Conservation (phyloP, 2,797 vertebrate species). For the Molothrus ater region DNA sequence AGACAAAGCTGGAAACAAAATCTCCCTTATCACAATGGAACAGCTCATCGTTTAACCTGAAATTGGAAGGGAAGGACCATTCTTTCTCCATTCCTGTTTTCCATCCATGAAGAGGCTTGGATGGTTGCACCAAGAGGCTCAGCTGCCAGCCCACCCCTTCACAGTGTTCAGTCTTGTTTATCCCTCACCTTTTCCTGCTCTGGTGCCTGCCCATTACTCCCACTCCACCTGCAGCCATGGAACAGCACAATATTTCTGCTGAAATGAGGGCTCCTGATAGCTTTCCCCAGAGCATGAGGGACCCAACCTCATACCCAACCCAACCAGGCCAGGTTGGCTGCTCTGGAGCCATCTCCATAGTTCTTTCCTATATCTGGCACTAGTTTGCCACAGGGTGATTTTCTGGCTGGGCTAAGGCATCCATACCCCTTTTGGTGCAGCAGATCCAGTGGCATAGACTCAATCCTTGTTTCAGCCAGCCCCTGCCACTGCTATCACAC, state of each 20-base stretch:
- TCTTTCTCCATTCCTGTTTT: not conserved
- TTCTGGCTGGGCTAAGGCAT: not conserved
- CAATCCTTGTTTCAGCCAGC: not conserved
- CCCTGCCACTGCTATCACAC: not conserved
- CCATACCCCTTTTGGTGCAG: rapidly evolving
- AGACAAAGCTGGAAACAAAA: not conserved
- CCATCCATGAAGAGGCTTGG: not conserved
- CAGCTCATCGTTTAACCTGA: not conserved
- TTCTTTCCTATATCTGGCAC: not conserved
- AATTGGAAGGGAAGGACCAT: not conserved
- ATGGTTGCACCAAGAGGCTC: not conserved
- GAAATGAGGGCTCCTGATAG: not conserved
- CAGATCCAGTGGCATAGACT: not conserved
- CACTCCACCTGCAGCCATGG: not conserved
- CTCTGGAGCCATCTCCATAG: not conserved
- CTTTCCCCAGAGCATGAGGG: not conserved
- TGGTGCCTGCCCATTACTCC: not conserved
- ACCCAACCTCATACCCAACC: too few relatives aligned
- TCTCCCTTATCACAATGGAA: not conserved
- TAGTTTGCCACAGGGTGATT: not conserved
- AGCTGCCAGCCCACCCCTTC: not conserved
- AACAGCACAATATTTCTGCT: not conserved
- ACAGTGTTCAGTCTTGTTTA: not conserved
- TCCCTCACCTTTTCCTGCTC: not conserved
- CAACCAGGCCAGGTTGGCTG: not conserved